phyloP scores from a whole-genome alignment of 2,888 invertebrate species.

The Xanthia togata region DNA sequence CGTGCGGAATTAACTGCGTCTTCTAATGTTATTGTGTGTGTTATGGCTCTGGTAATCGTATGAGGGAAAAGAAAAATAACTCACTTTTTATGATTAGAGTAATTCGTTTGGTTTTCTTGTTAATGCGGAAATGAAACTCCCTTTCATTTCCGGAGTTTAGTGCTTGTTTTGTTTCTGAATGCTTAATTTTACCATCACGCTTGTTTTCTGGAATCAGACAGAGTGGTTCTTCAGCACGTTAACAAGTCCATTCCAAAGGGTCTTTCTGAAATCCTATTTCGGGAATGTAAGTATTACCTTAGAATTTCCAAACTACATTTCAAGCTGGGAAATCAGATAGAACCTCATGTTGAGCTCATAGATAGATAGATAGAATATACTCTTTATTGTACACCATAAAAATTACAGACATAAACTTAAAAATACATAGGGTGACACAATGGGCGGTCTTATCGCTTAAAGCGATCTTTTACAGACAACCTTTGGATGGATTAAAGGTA shows the following conservation, averaged over 20 bases:
- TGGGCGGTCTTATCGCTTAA: too few relatives aligned
- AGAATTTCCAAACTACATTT: not conserved
- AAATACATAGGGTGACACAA: too few relatives aligned
- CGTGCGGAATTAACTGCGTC: constrained; percentile 42
- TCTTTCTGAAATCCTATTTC: not conserved
- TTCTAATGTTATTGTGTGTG: constrained; percentile 55
- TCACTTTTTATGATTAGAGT: constrained; percentile 27
- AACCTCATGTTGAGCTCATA: not conserved
- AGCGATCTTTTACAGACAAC: too few relatives aligned
- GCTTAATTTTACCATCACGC: not conserved
- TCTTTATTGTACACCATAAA: too few relatives aligned
- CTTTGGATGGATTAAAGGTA: too few relatives aligned
- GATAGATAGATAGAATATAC: too few relatives aligned
- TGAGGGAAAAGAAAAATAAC: constrained; percentile 8
- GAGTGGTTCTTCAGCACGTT: too few relatives aligned
- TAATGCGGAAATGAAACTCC: constrained; percentile 11
- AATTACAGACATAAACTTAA: too few relatives aligned
- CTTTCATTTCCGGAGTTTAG: constrained; percentile 1
- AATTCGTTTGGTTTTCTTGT: constrained; percentile 15
- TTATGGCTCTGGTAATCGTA: constrained; percentile 39
- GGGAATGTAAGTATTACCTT: not conserved
- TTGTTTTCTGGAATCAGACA: not conserved
- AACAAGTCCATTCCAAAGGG: too few relatives aligned
- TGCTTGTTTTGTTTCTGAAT: constrained; percentile 1
- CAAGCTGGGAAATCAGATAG: not conserved